These are phyloP conservation scores for Philaethria dido DNA, from an alignment of 2,888 invertebrate species.

Conservation along the genomic window DNA sequence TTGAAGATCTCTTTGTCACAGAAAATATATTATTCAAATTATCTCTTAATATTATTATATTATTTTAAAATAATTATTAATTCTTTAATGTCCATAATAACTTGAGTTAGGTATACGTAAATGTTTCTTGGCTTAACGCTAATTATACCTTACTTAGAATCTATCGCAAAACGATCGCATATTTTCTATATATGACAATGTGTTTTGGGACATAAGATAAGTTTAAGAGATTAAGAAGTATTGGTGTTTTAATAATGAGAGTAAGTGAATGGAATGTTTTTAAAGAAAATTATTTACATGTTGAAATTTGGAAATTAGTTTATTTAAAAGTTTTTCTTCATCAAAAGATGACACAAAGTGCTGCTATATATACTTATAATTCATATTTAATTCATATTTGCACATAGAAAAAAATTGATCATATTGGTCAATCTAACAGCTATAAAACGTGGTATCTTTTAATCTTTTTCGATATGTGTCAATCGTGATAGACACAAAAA, in stretches of 20 bases:
- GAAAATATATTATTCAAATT: not conserved
- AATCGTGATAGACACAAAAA: no score
- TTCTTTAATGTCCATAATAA: not conserved
- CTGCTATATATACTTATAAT: no score
- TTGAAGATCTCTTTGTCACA: not conserved
- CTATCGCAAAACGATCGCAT: not conserved
- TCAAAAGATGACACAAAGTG: no score
- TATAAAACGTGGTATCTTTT: no score
- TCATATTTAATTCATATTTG: no score
- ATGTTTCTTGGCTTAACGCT: not conserved
- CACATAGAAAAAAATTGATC: no score
- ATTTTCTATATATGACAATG: not conserved
- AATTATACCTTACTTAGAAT: not conserved
- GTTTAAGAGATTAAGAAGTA: no score
- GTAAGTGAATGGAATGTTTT: no score
- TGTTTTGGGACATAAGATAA: no score
- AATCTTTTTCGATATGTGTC: no score
- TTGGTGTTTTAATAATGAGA: no score
- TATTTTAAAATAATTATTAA: not conserved
- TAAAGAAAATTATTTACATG: not conserved
- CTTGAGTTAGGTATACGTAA: not conserved
- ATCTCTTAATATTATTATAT: not conserved
- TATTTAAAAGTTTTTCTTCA: constrained; percentile 10
- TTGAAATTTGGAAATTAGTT: constrained; percentile 13
- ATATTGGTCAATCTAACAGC: no score